Conservation (phyloP, 2,888 invertebrate genomes). For the Ennomos erosarius region DNA sequence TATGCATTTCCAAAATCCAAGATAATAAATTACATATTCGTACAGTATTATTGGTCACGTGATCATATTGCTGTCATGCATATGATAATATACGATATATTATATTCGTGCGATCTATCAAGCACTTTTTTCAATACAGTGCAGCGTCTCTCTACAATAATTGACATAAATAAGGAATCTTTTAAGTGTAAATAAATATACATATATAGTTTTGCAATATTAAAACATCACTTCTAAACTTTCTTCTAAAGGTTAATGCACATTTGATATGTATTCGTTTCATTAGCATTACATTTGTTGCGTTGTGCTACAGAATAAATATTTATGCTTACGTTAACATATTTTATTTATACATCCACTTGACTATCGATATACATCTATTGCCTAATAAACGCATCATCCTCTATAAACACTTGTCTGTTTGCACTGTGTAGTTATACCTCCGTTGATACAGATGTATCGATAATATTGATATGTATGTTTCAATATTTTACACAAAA, state of each 20-base stretch:
- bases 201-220: slow-evolving; percentile 31
- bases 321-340: slow-evolving; percentile 52
- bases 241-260: slow-evolving; percentile 59
- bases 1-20: slow-evolving; percentile 23
- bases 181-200: slow-evolving; percentile 58
- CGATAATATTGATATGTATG: slow-evolving; percentile 18
- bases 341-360: slow-evolving; percentile 55
- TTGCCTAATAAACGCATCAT: slow-evolving; percentile 51
- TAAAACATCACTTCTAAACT: slow-evolving; percentile 60
- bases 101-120: slow-evolving; percentile 48
- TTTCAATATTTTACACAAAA: slow-evolving; percentile 38
- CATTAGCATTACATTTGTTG: slow-evolving; percentile 46
- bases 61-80: neutral
- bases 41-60: no score
- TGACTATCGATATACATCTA: slow-evolving; percentile 50
- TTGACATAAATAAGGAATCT: slow-evolving; percentile 84
- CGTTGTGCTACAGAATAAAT: slow-evolving; percentile 45
- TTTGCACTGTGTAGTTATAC: slow-evolving; percentile 26
- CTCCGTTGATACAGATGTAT: slow-evolving; percentile 26
- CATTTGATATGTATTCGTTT: slow-evolving; percentile 80
- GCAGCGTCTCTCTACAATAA: slow-evolving; percentile 70
- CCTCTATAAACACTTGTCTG: slow-evolving; percentile 28
- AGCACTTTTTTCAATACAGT: slow-evolving; percentile 54
- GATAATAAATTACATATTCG: neutral
- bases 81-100: slow-evolving; percentile 25